Conservation (phyloP, 2,113 vertebrate species). For the Menidia beryllina region DNA sequence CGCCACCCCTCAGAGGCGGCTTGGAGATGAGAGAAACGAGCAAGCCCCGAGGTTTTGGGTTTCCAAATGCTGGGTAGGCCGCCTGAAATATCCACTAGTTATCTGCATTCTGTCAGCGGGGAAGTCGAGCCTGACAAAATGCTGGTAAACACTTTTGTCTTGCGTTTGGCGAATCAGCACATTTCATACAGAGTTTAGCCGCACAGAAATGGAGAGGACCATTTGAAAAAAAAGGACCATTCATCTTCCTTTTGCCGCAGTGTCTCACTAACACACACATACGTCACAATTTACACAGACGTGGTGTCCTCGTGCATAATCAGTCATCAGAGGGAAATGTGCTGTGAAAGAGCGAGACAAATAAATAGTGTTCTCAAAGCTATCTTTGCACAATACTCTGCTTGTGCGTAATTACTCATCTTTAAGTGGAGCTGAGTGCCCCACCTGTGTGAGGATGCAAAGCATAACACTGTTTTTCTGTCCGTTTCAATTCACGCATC, state of each 20-base stretch:
- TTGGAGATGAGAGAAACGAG: conserved; percentile 43
- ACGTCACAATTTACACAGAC: conserved; percentile 25
- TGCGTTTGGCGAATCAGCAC: conserved; percentile 74
- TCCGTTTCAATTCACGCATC: conserved; percentile 33
- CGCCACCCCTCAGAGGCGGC: conserved; percentile 32
- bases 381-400: conserved; percentile 64
- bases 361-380: conserved; percentile 58
- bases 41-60: conserved; percentile 45
- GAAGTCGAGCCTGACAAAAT: conserved; percentile 47
- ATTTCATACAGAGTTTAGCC: conserved; percentile 60
- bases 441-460: conserved; percentile 45
- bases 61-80: conserved; percentile 54
- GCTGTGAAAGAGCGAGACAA: conserved; percentile 58
- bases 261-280: conserved; percentile 17
- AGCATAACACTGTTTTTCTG: conserved; percentile 26
- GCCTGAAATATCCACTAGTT: conserved; percentile 59
- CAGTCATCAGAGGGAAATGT: conserved; percentile 71
- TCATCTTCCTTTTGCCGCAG: conserved; percentile 54
- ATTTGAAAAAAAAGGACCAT: conserved; percentile 49
- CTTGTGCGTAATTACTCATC: conserved; percentile 73
- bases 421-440: conserved; percentile 61
- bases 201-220: conserved; percentile 10
- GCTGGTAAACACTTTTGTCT: conserved; percentile 71
- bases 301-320: conserved; percentile 24
- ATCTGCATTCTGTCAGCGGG: conserved; percentile 61